Conservation (phyloP, 2,888 invertebrate species). For the Rhagonycha lutea region DNA sequence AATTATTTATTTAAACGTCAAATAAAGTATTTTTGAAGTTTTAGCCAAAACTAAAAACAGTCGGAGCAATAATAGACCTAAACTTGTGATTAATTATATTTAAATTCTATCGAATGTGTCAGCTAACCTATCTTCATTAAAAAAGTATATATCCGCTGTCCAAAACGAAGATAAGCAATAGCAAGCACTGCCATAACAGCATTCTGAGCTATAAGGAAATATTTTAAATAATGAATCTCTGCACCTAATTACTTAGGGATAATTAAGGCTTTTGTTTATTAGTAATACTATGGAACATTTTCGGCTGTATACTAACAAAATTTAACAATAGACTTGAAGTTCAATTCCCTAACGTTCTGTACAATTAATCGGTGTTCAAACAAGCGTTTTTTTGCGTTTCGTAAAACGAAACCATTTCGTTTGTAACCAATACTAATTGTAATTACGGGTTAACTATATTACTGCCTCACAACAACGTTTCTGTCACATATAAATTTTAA, state of each 20-base stretch:
- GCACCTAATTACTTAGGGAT: constrained; percentile 23
- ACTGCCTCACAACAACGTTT: constrained; percentile 10
- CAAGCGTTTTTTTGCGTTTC: constrained; percentile 19
- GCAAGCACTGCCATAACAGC: neutral
- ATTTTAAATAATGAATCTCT: constrained; percentile 12
- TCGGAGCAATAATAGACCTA: no score
- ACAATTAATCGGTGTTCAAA: constrained; percentile 27
- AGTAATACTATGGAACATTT: constrained; percentile 16
- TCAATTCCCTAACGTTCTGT: constrained; percentile 21
- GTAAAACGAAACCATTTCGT: constrained; percentile 17
- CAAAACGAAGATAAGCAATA: neutral
- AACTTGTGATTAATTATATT: no score
- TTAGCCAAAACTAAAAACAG: no score
- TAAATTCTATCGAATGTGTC: no score
- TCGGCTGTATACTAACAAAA: constrained; percentile 12
- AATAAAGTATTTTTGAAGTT: no score
- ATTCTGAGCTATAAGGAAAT: neutral
- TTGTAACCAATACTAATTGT: constrained; percentile 22
- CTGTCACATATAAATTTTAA: constrained; percentile 10
- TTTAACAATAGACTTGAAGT: constrained; percentile 12
- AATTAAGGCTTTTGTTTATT: constrained; percentile 20
- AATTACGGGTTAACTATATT: constrained; percentile 16
- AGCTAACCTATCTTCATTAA: neutral
- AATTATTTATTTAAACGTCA: no score
- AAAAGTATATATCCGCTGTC: neutral